Conservation (phyloP, 23 tunicate species). For the Styela clava region DNA sequence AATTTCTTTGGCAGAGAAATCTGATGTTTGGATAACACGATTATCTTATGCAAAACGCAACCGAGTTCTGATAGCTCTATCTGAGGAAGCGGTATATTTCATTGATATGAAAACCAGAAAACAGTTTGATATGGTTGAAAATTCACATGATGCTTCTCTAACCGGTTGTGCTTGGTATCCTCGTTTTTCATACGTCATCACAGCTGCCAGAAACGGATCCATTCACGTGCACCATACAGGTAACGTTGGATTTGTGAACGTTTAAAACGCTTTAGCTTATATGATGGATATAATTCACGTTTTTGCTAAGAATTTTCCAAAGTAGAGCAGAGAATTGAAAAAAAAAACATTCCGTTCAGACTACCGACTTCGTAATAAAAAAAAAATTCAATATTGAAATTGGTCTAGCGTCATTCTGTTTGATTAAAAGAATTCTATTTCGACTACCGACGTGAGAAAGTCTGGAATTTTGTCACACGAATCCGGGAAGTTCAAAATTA, state of each 20-base stretch:
- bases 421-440: too few species aligned
- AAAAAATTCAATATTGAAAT: too few species aligned
- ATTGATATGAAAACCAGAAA: constrained; percentile 38
- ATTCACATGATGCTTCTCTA: constrained; percentile 53
- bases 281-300: too few species aligned
- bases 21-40: constrained; percentile 48
- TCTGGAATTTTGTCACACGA: too few species aligned
- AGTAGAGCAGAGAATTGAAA: too few species aligned
- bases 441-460: too few species aligned
- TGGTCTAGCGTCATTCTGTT: too few species aligned
- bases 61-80: constrained; percentile 41
- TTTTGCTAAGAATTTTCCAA: too few species aligned
- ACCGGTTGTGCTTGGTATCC: constrained; percentile 56
- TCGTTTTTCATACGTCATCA: constrained; percentile 44
- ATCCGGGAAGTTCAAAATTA: too few species aligned
- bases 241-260: constrained; percentile 1
- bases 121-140: constrained; percentile 43
- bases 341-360: too few species aligned
- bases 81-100: constrained; percentile 48
- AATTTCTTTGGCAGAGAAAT: neutral
- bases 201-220: constrained; percentile 74
- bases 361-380: too few species aligned
- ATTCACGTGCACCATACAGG: constrained; percentile 75
- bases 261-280: too few species aligned
- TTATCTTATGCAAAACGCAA: constrained; percentile 39